These are phyloP conservation scores for Piscicola geometra DNA, from an alignment of 2,888 invertebrate genomes.

Conservation along the genomic window DNA sequence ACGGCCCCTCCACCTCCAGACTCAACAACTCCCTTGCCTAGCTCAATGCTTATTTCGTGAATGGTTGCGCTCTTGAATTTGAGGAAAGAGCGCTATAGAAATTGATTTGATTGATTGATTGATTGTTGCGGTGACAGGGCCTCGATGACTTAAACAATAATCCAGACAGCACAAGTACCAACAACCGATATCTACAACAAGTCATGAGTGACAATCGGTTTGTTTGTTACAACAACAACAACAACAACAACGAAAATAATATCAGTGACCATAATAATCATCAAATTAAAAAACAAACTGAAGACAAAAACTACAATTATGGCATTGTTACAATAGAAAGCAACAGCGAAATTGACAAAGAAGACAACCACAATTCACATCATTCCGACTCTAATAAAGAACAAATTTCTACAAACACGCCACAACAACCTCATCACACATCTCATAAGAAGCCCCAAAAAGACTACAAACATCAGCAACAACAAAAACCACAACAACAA, in stretches of 20 bases:
- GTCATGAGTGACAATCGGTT: conserved; percentile 12
- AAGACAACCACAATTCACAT: neutral
- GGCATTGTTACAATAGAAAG: neutral
- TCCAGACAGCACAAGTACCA: neutral
- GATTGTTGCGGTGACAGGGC: no score
- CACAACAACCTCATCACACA: neutral
- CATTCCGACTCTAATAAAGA: no score
- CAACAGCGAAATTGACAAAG: neutral
- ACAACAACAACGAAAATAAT: neutral
- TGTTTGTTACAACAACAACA: neutral
- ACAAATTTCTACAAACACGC: no score
- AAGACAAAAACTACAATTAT: neutral
- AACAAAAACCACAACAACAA: neutral
- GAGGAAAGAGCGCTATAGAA: no score
- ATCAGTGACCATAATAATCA: neutral
- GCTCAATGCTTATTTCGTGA: no score
- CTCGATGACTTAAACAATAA: no score
- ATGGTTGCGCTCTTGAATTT: no score
- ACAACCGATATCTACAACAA: neutral
- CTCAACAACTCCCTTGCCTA: no score
- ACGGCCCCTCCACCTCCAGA: no score
- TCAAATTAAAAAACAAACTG: neutral
- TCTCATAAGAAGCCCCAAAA: neutral
- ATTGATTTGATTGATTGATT: no score
- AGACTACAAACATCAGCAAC: neutral